These are phyloP conservation scores for Craterocephalus amniculus DNA, from an alignment of 2,797 vertebrate species.

Conservation along the genomic window DNA sequence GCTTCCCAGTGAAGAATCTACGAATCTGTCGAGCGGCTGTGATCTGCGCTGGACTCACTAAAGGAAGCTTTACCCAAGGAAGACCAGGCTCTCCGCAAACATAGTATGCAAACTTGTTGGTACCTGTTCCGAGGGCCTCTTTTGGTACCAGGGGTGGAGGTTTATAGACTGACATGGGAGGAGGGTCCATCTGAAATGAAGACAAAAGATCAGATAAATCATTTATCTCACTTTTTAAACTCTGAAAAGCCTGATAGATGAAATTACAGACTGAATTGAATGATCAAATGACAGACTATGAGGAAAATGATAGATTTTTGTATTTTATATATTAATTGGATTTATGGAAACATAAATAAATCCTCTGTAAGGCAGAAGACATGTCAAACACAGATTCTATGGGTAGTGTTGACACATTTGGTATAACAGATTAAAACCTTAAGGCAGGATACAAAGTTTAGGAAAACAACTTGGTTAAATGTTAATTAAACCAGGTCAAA, in stretches of 20 bases:
- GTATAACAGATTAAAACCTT: too few relatives aligned
- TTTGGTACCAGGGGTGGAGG: conserved; percentile 83
- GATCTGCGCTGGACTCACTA: conserved; percentile 91
- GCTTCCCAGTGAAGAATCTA: conserved; percentile 90
- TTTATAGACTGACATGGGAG: conserved; percentile 83
- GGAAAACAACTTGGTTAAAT: not conserved
- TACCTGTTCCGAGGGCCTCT: conserved; percentile 85
- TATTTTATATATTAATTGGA: too few relatives aligned
- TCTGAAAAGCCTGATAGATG: not conserved
- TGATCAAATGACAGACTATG: too few relatives aligned
- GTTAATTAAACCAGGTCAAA: too few relatives aligned
- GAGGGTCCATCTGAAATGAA: conserved; percentile 60
- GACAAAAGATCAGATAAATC: not conserved
- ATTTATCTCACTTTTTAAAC: not conserved
- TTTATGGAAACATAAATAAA: too few relatives aligned
- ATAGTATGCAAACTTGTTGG: conserved; percentile 91
- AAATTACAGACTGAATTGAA: not conserved
- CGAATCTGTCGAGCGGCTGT: conserved; percentile 87
- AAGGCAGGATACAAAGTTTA: not conserved
- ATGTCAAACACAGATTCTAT: too few relatives aligned
- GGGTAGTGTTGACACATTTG: not conserved
- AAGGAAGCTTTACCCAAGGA: conserved; percentile 89
- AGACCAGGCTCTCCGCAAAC: conserved; percentile 91
- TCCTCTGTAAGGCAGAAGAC: too few relatives aligned
- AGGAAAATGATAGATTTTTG: too few relatives aligned